Percentiles rank a stretch among this genome's conserved stretches.
Evolutionary conservation across 2,888 invertebrate genomes (phyloP).

Genomic region (Leptarthrus brevirostris): DNA sequence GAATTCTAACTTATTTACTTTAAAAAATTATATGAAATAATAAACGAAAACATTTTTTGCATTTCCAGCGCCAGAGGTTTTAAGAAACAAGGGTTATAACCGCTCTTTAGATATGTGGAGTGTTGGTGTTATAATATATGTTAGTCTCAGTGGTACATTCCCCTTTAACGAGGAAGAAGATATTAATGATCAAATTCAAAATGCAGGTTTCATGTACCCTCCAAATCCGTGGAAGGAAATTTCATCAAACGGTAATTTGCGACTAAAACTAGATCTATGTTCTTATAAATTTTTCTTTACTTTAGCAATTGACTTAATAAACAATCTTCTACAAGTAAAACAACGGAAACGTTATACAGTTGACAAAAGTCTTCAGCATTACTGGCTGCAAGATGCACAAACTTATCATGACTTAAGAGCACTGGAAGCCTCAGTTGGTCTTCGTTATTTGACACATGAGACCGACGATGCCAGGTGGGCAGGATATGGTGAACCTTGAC

Average conservation of each 20-base stretch:
- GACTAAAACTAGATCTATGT: background rate
- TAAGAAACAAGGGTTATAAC: constrained; percentile 98
- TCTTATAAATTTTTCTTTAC: constrained; percentile 57
- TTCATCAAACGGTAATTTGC: constrained; percentile 82
- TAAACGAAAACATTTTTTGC: too few species aligned
- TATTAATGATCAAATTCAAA: constrained; percentile 99
- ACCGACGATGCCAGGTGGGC: constrained; percentile 93
- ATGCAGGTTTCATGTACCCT: constrained; percentile 99
- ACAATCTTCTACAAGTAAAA: constrained; percentile 96
- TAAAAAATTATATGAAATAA: too few species aligned
- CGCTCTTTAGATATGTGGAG: constrained; percentile 99
- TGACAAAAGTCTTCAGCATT: constrained; percentile 94
- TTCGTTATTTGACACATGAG: constrained; percentile 89
- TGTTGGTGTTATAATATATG: constrained; percentile 98
- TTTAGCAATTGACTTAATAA: constrained; percentile 96
- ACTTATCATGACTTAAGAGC: constrained; percentile 95
- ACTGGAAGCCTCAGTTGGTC: constrained; percentile 82
- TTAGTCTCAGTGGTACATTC: constrained; percentile 97
- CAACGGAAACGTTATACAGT: constrained; percentile 94
- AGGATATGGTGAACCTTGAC: constrained; percentile 65
- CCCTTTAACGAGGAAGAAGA: constrained; percentile 99
- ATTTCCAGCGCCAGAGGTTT: constrained; percentile 92
- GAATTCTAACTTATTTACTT: too few species aligned
- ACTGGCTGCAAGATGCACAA: constrained; percentile 96
- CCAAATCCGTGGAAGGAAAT: constrained; percentile 98